These are phyloP conservation scores for Keiferia lycopersicella DNA, from an alignment of 2,888 invertebrate species.

Conservation along the genomic window DNA sequence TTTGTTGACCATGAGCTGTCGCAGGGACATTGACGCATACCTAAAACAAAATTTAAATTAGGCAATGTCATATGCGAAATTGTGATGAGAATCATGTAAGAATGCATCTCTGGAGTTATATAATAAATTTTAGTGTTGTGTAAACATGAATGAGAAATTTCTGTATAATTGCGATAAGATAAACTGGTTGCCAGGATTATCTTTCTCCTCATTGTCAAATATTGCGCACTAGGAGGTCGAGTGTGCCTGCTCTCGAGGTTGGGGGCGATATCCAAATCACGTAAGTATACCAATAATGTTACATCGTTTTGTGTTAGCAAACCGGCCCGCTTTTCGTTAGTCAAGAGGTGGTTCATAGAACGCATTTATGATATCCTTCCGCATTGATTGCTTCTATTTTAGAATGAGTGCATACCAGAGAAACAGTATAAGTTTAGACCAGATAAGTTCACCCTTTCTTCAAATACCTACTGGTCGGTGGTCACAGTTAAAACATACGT, in stretches of 20 bases:
- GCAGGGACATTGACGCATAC: conserved; percentile 24
- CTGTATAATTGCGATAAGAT: conserved; percentile 69
- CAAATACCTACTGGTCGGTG: too few relatives aligned
- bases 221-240: not conserved
- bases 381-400: too few relatives aligned
- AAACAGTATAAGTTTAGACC: too few relatives aligned
- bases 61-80: conserved; percentile 41
- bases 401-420: too few relatives aligned
- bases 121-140: conserved; percentile 5
- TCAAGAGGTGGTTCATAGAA: not conserved
- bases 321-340: too few relatives aligned
- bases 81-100: too few relatives aligned
- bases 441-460: too few relatives aligned
- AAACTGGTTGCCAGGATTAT: conserved; percentile 64
- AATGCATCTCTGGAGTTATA: conserved; percentile 22
- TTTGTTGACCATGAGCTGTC: not conserved
- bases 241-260: not conserved
- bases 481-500: too few relatives aligned
- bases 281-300: not conserved
- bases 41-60: conserved; percentile 52
- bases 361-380: too few relatives aligned
- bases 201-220: conserved; percentile 51
- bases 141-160: conserved; percentile 57
- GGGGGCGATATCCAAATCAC: not conserved
- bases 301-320: not conserved